Conservation (phyloP, 1,140 invertebrate genomes). For the Drosophila willistoni region DNA sequence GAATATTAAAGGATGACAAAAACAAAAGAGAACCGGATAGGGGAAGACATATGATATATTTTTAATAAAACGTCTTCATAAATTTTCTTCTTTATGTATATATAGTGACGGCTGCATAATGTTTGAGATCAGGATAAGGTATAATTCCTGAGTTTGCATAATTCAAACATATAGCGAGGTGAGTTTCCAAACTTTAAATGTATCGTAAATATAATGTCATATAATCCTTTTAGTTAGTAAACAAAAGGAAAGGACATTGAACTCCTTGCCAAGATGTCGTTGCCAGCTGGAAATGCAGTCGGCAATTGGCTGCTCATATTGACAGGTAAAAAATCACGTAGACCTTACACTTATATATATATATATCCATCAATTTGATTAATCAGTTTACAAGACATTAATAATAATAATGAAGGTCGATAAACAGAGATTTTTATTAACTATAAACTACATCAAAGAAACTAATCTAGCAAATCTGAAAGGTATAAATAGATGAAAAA, state of each 20-base stretch:
- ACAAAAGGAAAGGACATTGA: constrained; percentile 8
- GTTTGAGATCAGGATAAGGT: constrained; percentile 21
- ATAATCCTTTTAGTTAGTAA: not conserved
- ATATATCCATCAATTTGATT: not conserved
- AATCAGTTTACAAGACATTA: constrained; percentile 1
- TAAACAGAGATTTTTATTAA: not conserved
- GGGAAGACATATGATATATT: not conserved
- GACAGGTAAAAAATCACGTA: constrained; percentile 60
- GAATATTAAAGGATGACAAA: not conserved
- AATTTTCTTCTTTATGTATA: constrained; percentile 14
- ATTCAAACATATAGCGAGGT: not conserved
- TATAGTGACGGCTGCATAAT: constrained; percentile 40
- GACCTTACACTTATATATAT: constrained; percentile 5
- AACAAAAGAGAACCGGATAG: not conserved
- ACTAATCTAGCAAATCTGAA: constrained; percentile 5
- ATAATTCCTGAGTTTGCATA: not conserved
- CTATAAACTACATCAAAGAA: constrained; percentile 1
- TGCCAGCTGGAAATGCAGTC: constrained; percentile 45
- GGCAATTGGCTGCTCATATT: constrained; percentile 57
- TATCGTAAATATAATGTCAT: not conserved
- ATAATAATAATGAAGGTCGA: not conserved
- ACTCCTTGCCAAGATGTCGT: constrained; percentile 6
- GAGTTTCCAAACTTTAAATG: not conserved
- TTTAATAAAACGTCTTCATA: not conserved
- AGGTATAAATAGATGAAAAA: not conserved